phyloP scores from a whole-genome alignment of 1,140 invertebrate genomes.

The Ridgeia piscesae region DNA sequence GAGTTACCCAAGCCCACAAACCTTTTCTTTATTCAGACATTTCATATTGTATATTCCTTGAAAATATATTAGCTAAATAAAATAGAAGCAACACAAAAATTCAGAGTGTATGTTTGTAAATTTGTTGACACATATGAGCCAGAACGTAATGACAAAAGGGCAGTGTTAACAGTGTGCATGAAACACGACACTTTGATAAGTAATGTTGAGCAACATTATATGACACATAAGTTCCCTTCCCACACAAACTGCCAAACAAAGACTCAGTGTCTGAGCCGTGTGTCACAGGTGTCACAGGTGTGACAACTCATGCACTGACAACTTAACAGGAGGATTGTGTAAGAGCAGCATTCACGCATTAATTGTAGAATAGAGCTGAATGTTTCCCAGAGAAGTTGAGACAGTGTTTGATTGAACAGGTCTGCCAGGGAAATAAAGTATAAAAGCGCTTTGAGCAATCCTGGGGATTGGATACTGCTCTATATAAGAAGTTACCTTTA shows the following conservation, averaged over 20 bases:
- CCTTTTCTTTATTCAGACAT: too few relatives aligned
- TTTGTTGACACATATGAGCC: neutral
- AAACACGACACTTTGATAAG: neutral
- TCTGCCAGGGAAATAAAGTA: too few relatives aligned
- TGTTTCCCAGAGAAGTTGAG: too few relatives aligned
- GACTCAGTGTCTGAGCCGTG: neutral
- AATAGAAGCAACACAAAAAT: neutral
- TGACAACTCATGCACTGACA: neutral
- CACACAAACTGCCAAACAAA: neutral
- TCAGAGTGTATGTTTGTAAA: neutral
- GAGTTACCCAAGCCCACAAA: too few relatives aligned
- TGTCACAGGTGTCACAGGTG: neutral
- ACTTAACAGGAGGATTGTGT: too few relatives aligned
- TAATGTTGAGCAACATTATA: neutral
- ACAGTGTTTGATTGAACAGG: too few relatives aligned
- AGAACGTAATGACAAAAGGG: neutral
- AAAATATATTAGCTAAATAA: neutral
- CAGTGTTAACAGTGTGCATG: neutral
- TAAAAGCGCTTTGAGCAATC: too few relatives aligned
- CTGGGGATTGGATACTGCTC: too few relatives aligned
- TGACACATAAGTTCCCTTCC: neutral
- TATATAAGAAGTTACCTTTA: too few relatives aligned
- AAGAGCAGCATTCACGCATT: too few relatives aligned
- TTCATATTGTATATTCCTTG: neutral
- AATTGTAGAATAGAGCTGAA: too few relatives aligned